Conservation (phyloP, 2,113 vertebrate species). For the Chinchilla lanigera region DNA sequence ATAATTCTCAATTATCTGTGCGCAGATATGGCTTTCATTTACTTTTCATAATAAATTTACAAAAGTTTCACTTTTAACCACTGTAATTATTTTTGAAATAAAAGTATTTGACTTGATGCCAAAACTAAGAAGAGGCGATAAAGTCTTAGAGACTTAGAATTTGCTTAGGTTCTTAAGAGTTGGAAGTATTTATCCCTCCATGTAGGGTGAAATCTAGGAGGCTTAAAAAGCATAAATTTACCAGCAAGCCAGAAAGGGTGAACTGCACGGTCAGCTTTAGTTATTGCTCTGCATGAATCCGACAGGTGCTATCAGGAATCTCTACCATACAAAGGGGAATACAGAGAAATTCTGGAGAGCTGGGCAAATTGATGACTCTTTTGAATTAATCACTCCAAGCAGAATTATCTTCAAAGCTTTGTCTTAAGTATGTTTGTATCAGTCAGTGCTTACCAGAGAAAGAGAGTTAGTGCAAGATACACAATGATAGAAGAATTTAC, state of each 20-base stretch:
- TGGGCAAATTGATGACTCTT: not conserved
- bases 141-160: conserved; percentile 4
- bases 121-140: conserved; percentile 39
- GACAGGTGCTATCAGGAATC: not conserved
- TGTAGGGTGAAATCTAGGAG: not conserved
- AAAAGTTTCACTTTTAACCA: conserved; percentile 14
- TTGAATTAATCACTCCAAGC: not conserved
- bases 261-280: not conserved
- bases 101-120: not conserved
- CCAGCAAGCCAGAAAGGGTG: not conserved
- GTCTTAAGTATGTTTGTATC: not conserved
- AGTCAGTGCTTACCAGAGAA: not conserved
- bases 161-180: not conserved
- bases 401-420: not conserved
- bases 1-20: not conserved
- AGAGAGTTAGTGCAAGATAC: not conserved
- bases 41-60: conserved; percentile 9
- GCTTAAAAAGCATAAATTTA: not conserved
- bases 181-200: not conserved
- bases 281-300: not conserved
- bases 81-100: conserved; percentile 40
- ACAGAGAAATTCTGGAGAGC: conserved; percentile 11
- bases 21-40: conserved; percentile 28
- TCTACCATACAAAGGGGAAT: not conserved
- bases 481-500: not conserved